Evolutionary conservation across 2,888 invertebrate genomes (phyloP), one percentile per base, ranked within the genome.

Genomic region (Blastobasis adustella): DNA sequence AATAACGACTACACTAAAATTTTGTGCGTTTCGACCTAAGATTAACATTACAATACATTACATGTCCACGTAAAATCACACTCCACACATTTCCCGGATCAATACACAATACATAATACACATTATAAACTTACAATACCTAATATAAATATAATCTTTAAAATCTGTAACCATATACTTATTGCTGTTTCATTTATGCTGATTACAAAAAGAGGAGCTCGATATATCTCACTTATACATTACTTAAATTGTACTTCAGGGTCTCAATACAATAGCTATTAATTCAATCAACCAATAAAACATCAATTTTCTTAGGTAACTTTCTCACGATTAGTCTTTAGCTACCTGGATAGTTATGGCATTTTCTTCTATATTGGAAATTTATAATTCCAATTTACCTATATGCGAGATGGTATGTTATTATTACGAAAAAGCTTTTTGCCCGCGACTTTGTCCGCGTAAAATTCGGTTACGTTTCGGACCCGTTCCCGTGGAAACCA

Each of bases 161-260:
- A 42, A n/a, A 70, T 62, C 62, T 63, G 63, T 60, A 62, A 59
- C 67, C 60, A 68, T 71, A 71, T 71, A 74, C 67, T 85, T 87
- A 87, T 87, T 87, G 86, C 86, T 87, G 84, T 75, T 68, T 84
- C 87, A 84, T 85, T 85, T 74, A 77, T 71, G 85, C 84, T 87
- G 85, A 84, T 75, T 69, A 73, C 23, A 72, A 73, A 63, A 52
- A 46, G 69, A 78, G 73, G 81, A 83, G 81, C 86, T 84, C 82
- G 74, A 74, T 74, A 71, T 59, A 73, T 84, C 79, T 83, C 80
- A 83, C 82, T 80, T 79, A 78, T 52, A 62, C 23, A n/a, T 73
- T 67, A 68, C 63, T 68, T 67, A 70, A 45, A 69, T 78, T 76
- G 75, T 80, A 82, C 77, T 77, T 71, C 69, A 76, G 67, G 73